Conservation (phyloP, 2,888 invertebrate species). For the Epinotia nisella region DNA sequence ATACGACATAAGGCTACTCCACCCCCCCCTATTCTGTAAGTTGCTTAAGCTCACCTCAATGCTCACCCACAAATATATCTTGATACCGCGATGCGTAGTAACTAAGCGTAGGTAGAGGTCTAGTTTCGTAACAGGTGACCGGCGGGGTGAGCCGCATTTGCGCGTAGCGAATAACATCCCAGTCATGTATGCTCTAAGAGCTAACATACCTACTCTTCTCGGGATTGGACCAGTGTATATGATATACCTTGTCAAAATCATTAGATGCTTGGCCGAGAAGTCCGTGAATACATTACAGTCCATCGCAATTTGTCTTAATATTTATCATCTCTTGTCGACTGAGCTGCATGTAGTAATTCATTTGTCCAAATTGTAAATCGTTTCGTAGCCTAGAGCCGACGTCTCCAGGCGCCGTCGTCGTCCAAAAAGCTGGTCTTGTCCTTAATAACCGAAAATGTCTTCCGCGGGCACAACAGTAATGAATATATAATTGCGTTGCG, state of each 20-base stretch:
- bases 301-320: constrained; percentile 30
- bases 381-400: constrained; percentile 52
- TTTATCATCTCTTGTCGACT: constrained; percentile 31
- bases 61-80: no score
- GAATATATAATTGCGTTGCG: constrained; percentile 82
- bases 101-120: no score
- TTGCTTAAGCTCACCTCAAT: no score
- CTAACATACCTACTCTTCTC: not conserved
- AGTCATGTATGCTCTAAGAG: no score
- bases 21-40: no score
- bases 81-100: no score
- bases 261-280: constrained; percentile 18
- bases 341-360: constrained; percentile 37
- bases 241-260: constrained; percentile 7
- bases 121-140: no score
- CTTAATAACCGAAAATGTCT: constrained; percentile 74
- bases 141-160: no score
- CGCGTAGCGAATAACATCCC: no score
- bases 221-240: not conserved
- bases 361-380: constrained; percentile 51
- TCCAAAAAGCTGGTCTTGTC: constrained; percentile 60
- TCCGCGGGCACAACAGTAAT: constrained; percentile 68
- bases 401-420: constrained; percentile 50
- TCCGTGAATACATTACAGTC: constrained; percentile 20
- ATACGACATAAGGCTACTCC: no score